Evolutionary conservation across 2,797 vertebrate genomes (phyloP), one percentile per base, ranked within the genome.

Genomic region (Poeciliopsis turneri): DNA sequence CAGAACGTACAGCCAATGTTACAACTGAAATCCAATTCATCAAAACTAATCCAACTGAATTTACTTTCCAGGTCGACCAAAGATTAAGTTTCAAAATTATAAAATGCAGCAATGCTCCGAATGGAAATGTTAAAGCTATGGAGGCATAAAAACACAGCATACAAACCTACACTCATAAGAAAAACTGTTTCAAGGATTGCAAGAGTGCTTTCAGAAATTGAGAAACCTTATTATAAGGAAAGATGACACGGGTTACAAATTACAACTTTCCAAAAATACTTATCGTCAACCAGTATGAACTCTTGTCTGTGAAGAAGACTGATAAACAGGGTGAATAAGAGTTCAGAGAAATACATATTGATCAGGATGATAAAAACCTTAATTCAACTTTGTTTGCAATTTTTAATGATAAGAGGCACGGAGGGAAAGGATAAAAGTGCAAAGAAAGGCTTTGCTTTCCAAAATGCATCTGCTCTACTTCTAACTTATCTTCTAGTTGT

Each of bases 311-410:
- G 76, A 53, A 77, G 75, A 61, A 75, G 78, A 89, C 75, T 85
- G 86, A 92, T 88, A 85, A 86, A 87, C 79, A 83, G 90, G 88
- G 85, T 93, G 86, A 91, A 78, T 82, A 83, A 90, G 87, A 84
- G 83, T 81, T 82, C 80, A 84, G 84, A 81, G 82, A 92, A 84
- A 87, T 84, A 87, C 87, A 89, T 88, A 81, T 83, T 90, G 93
- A 93, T 91, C 89, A 94, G 84, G 79, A 87, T 84, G 89, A 92
- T 91, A 92, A 90, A 79, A 85, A 90, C 49, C 20, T 80, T 84
- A 83, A 86, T 78, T 83, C 81, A 84, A 90, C 84, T 74, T 75
- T 84, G 81, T 89, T 81, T 86, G 61, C 80, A 69, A 59, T 89
- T 89, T 86, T 77, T 83, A 81, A 90, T 84, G 84, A 92, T 90